These are phyloP conservation scores for Enteromius treurensis DNA, from an alignment of 2,797 vertebrate genomes.

Conservation along the genomic window DNA sequence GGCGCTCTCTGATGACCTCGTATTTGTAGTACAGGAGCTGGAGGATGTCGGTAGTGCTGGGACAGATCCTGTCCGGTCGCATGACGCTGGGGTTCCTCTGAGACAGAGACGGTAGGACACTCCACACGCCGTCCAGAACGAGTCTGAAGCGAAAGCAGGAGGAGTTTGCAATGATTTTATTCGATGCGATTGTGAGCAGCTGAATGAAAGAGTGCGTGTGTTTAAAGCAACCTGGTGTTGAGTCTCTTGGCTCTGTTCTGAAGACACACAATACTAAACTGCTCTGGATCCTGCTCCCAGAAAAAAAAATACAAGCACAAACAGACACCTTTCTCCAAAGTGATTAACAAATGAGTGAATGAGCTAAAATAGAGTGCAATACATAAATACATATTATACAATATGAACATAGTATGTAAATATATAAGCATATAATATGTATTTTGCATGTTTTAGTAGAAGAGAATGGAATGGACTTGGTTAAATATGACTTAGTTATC, in stretches of 20 bases:
- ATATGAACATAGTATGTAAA: too few relatives aligned
- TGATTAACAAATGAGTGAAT: not conserved
- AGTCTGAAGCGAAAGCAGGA: slow-evolving; percentile 65
- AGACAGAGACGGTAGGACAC: slow-evolving; percentile 61
- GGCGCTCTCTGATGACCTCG: slow-evolving; percentile 69
- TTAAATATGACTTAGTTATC: not conserved
- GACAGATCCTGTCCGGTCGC: slow-evolving; percentile 62
- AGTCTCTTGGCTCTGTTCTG: slow-evolving; percentile 50
- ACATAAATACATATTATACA: too few relatives aligned
- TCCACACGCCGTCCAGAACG: slow-evolving; percentile 68
- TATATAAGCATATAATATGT: too few relatives aligned
- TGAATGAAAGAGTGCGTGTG: slow-evolving; percentile 36
- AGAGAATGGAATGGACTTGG: too few relatives aligned
- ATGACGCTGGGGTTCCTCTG: slow-evolving; percentile 29
- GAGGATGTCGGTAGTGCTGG: slow-evolving; percentile 69
- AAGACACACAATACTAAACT: slow-evolving; percentile 33
- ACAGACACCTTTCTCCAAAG: not conserved
- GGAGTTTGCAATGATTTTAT: not conserved
- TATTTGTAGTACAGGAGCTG: slow-evolving; percentile 77
- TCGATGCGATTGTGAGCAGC: not conserved
- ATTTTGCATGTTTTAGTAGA: too few relatives aligned
- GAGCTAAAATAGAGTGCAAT: not conserved
- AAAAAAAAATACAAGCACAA: not conserved
- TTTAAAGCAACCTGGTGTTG: slow-evolving; percentile 18
- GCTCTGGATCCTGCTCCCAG: slow-evolving; percentile 16